A percentile compares a stretch with the other conserved stretches of the same genome.
phyloP scores from a whole-genome alignment of 2,113 vertebrate genomes.

The Plecotus auritus region DNA sequence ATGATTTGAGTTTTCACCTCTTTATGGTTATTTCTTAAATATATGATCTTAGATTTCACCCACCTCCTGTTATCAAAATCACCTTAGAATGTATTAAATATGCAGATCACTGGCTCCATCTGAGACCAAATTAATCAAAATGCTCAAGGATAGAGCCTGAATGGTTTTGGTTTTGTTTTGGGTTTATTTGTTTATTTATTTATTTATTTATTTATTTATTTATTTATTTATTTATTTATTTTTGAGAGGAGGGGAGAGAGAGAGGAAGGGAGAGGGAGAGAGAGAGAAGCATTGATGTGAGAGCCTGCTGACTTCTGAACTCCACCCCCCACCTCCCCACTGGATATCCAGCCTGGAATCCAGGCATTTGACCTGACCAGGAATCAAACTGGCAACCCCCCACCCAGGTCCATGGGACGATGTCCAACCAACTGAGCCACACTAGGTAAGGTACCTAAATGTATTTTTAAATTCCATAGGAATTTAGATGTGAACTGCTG shows the following conservation, averaged over 20 bases:
- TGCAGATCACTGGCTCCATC: neutral
- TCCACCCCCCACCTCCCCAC: too few relatives aligned
- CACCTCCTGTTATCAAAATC: neutral
- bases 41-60: neutral
- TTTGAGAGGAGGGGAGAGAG: too few relatives aligned
- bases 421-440: neutral
- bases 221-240: neutral
- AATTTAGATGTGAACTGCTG: neutral
- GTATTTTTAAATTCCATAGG: neutral
- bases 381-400: neutral
- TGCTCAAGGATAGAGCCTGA: neutral
- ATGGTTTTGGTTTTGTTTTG: neutral
- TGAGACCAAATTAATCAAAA: slow-evolving; percentile 37
- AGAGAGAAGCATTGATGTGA: neutral
- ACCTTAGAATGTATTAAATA: slow-evolving; percentile 21
- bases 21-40: neutral
- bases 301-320: neutral
- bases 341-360: neutral
- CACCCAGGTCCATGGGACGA: neutral
- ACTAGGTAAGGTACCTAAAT: neutral
- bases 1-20: neutral
- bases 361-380: neutral
- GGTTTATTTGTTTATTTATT: neutral
- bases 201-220: neutral
- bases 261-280: neutral